Base-by-base conservation (phyloP, 1,140 invertebrate genomes). In the Eurosta solidaginis region DNA sequence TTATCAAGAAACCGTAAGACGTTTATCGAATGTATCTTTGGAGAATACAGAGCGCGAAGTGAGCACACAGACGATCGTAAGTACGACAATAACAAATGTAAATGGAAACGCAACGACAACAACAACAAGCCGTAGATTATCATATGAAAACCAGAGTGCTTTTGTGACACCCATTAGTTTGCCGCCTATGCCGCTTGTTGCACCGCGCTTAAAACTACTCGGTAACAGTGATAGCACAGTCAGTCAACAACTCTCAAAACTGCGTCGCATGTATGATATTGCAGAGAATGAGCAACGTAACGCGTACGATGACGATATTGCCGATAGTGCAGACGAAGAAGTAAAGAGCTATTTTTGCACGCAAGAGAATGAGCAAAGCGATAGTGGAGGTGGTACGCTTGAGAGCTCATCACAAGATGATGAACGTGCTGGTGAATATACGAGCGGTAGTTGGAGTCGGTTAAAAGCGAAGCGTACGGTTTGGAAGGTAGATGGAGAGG, bases 401-500 rank as follows among this genome's bases (percentile, higher is more conserved):
- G 80, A 80, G 36, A 78, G 82, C 47, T 85, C 83, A 6, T 86
- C 85, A 3, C 82, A 83, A 6, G 85, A 85, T 33, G 83, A 82
- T 29, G 68, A 79, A 33, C 82, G 74, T n/a, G 80, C 77, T 42
- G 81, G 77, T 44, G 86, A 88, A 54, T 82, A 87, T 45, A 85
- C 86, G 0, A 86, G 81, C 79, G 87, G 86, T 59, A 88, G 86
- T 74, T 88, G 86, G 86, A 88, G 85, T 77, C 85, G 86, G 6
- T n/a, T 88, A 36, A 88, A 88, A 78, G 86, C 85, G 47, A 86
- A 85, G 77, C 82, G 85, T 3, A 87, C 83, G 6, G 82, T 86
- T 74, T 87, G 84, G 85, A 84, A 85, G 44, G 85, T 84, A 5
- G 84, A 86, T 75, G 78, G 83, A 0, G 83, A 85, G 17, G 63